A percentile compares a stretch with the other conserved stretches of the same genome.
phyloP scores from a whole-genome alignment of 2,113 vertebrate species.

The Brachypteracias leptosomus region DNA sequence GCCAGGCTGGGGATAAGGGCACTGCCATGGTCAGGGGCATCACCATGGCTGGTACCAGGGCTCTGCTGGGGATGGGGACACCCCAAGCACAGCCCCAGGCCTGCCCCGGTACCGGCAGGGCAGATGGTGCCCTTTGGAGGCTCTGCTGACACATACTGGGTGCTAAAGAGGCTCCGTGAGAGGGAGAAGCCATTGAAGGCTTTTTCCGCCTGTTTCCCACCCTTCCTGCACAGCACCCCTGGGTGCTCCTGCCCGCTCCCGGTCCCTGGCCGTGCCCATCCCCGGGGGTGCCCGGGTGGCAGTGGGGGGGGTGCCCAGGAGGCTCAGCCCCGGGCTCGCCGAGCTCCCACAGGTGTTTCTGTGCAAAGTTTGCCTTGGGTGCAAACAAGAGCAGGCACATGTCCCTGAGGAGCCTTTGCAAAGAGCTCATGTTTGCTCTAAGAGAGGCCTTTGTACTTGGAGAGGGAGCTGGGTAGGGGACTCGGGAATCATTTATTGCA shows the following conservation, averaged over 20 bases:
- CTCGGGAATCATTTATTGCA: not conserved
- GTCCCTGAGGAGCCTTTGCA: slow-evolving; percentile 54
- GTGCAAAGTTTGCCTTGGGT: slow-evolving; percentile 59
- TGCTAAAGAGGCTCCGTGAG: accelerated
- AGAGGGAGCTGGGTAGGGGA: not conserved
- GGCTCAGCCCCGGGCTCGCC: not conserved
- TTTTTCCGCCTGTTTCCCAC: not conserved
- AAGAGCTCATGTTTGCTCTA: slow-evolving; percentile 49
- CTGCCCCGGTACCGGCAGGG: accelerated
- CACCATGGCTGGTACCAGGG: accelerated
- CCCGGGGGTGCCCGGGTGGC: not conserved
- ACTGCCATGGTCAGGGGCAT: not conserved
- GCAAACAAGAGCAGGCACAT: slow-evolving; percentile 62
- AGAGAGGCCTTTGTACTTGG: slow-evolving; percentile 62
- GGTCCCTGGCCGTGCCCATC: accelerated
- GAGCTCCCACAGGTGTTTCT: slow-evolving; percentile 11
- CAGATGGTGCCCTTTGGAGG: not conserved
- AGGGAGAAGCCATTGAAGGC: not conserved
- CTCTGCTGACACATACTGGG: accelerated
- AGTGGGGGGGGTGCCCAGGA: not conserved
- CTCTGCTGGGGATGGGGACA: not conserved
- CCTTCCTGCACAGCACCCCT: not conserved
- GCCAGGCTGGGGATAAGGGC: not conserved
- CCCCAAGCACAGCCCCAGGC: accelerated
- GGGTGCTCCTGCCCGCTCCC: not conserved